Conservation (phyloP, 1,140 invertebrate species). For the Camponotus vicinus region DNA sequence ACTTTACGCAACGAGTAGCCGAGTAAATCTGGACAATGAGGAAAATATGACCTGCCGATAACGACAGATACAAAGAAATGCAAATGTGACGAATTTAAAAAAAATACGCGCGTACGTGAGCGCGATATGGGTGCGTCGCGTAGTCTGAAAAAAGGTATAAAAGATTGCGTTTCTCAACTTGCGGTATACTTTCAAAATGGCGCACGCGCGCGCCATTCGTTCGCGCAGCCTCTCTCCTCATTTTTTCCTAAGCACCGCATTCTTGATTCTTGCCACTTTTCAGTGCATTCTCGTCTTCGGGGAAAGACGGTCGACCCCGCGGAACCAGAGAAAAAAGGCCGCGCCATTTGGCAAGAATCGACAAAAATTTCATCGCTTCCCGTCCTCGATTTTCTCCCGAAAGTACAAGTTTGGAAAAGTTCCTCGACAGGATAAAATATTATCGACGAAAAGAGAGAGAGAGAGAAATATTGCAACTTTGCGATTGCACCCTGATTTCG, state of each 20-base stretch:
- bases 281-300: background rate
- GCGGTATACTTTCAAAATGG: slow-evolving; percentile 2
- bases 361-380: background rate
- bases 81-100: background rate
- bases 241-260: background rate
- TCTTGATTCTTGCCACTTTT: slow-evolving; percentile 1
- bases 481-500: background rate
- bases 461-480: background rate
- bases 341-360: background rate
- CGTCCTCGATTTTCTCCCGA: background rate
- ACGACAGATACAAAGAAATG: background rate
- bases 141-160: background rate
- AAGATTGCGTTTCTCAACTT: background rate
- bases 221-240: background rate
- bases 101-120: background rate
- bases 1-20: background rate
- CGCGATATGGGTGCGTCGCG: background rate
- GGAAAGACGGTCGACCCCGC: background rate
- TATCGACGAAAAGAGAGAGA: background rate
- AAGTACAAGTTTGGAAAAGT: background rate
- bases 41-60: background rate
- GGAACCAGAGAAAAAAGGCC: background rate
- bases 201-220: slow-evolving; percentile 18
- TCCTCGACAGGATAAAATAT: background rate
- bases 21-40: slow-evolving; percentile 5